Base-by-base conservation (phyloP, 2,113 vertebrate species). In the Hemicordylus capensis region DNA sequence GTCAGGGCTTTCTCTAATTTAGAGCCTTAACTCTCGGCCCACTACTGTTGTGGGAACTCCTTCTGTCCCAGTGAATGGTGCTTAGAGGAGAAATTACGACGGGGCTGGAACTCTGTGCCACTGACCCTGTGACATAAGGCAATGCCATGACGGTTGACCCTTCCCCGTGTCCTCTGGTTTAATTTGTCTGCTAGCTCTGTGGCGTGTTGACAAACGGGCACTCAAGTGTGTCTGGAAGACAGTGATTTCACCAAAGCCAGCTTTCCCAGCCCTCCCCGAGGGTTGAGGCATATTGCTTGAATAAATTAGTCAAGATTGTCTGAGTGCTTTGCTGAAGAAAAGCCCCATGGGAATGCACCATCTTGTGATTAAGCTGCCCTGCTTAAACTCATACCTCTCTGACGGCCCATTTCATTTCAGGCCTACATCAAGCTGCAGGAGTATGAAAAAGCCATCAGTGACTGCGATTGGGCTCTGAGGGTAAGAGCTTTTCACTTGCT, bases 391-490 rank as follows among this genome's bases (percentile, higher is more conserved):
- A 82, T 31, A 31, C 22, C 14, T n/a, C 24, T 51, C 11, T 66
- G 7, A 51, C 86, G 63, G 20, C 31, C 66, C 82, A 17, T 11
- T 88, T 84, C 82, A 1, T 92, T 89, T 87, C 88, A 99, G 98
- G 98, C 98, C 10, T 97, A 97, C 75, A 96, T 98, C 88, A 99
- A 98, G 90, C 93, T 98, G 73, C 90, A 91, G 2, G 96, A 96
- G 83, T 98, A 97, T 85, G 92, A 93, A 77, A 97, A 98, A 80
- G 98, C 97, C 46, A 93, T 99, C 78, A 83, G 46, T 88, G 98
- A 99, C 90, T 99, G 98, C 81, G 97, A 99, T 64, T 99, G 98
- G 98, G 98, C 98, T 58, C 87, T 99, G 69, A 98, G 97, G 98
- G 98, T 98, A 96, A 96, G 95, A 39, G 1, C 22, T 4, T 58